Conservation (phyloP, 2,797 vertebrate species). For the Megaceryle alcyon region DNA sequence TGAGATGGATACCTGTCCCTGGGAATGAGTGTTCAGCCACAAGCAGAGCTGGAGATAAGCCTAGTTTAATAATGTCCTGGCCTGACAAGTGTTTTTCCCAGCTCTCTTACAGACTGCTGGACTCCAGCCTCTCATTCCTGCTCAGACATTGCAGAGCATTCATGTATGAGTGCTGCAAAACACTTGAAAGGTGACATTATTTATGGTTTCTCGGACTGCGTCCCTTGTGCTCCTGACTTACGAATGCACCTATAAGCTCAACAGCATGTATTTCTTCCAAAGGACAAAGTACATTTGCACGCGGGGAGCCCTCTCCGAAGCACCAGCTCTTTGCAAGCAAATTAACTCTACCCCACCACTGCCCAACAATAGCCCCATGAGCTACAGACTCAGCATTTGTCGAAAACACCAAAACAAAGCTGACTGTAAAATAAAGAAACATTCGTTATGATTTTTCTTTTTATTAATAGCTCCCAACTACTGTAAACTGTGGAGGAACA, state of each 20-base stretch:
- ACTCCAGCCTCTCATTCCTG: neutral
- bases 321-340: neutral
- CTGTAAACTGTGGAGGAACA: constrained; percentile 76
- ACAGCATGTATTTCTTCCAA: neutral
- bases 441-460: constrained; percentile 70
- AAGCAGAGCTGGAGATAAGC: neutral
- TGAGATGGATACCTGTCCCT: neutral
- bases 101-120: neutral
- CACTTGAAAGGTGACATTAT: neutral
- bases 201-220: neutral
- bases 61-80: neutral
- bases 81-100: neutral
- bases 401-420: constrained; percentile 23
- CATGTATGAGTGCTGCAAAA: accelerated
- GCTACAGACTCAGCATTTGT: constrained; percentile 3
- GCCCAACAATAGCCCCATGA: neutral
- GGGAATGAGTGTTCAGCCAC: neutral
- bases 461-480: constrained; percentile 63
- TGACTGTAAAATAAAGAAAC: constrained; percentile 71
- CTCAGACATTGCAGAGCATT: neutral
- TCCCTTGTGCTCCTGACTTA: neutral
- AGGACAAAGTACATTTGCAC: neutral
- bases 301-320: neutral
- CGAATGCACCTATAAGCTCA: neutral
- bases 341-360: neutral